Evolutionary conservation across 1,140 invertebrate species (phyloP), one percentile per base, ranked within the genome.

Genomic region (Leptinotarsa undecemlineata): DNA sequence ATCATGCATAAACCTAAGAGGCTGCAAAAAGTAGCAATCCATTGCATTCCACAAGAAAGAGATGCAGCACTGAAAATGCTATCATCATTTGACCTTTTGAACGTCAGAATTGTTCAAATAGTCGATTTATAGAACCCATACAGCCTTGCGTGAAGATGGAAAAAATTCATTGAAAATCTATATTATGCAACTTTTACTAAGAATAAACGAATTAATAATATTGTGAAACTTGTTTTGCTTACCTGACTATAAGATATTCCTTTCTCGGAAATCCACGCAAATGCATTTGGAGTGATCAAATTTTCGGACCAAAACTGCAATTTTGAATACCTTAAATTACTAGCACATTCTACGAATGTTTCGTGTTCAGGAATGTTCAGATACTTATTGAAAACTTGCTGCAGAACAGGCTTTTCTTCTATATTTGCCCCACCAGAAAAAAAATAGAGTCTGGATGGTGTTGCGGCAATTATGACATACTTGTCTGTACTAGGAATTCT

Each of bases 251-350:
- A 90, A 77, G 90, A 88, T 80, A 94, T 90, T n/a, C 91, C 91
- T 73, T 88, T 87, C 85, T 92, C 92, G 14, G 92, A 93, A 75
- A 96, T 87, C 96, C 95, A 97, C 5, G 93, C 94, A 88, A 96
- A 95, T n/a, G 90, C 88, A 82, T 90, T 91, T 17, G 94, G 93
- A 70, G 89, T 87, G 74, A 87, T 86, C 80, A 88, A 88, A 73
- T 89, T 89, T 77, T 92, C 90, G 79, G 91, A 93, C 85, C 89
- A 96, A 78, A 96, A 92, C 78, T 94, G 91, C 48, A 98, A 86
- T 81, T 90, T 90, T 3, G 95, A 97, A 84, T 93, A 94, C 60
- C 89, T 90, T 26, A 95, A 85, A 26, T 90, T 89, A 26, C 92
- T 94, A 33, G 93, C 91, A 48, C 94, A 87, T 80, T 96, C 92